A percentile compares a stretch with the other conserved stretches of the same genome.
phyloP scores from a whole-genome alignment of 2,113 vertebrate genomes.

The Chionomys nivalis region DNA sequence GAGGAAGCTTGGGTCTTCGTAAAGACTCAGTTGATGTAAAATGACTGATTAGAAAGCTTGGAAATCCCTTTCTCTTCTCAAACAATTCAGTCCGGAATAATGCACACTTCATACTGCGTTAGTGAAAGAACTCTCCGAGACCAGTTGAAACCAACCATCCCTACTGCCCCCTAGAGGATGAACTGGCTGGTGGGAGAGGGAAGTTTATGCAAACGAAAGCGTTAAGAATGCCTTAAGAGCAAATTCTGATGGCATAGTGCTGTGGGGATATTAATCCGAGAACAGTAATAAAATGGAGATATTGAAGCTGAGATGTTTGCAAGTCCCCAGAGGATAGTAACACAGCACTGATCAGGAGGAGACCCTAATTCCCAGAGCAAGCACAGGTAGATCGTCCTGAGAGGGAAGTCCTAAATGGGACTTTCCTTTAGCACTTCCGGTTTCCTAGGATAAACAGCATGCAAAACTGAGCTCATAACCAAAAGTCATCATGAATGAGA shows the following conservation, averaged over 20 bases:
- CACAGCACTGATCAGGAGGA: neutral
- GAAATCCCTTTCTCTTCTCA: neutral
- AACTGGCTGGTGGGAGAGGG: neutral
- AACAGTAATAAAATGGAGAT: neutral
- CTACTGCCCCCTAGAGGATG: neutral
- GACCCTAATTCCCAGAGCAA: neutral
- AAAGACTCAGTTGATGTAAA: neutral
- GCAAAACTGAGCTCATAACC: neutral
- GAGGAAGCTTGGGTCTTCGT: neutral
- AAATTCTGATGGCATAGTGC: neutral
- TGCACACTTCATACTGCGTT: neutral
- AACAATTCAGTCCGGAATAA: neutral
- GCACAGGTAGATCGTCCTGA: neutral
- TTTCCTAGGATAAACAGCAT: neutral
- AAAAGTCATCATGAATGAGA: neutral
- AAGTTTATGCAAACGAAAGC: neutral
- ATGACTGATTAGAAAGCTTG: neutral
- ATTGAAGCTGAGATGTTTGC: neutral
- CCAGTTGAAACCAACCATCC: neutral
- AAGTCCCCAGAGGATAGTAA: neutral
- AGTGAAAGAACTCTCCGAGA: neutral
- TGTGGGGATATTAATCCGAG: neutral
- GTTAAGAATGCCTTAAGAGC: neutral
- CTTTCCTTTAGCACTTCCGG: neutral
- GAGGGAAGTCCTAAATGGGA: neutral